These are phyloP conservation scores for Echinometra lucunter DNA, from an alignment of 53 echinoderm and acorn worm species.

Conservation along the genomic window DNA sequence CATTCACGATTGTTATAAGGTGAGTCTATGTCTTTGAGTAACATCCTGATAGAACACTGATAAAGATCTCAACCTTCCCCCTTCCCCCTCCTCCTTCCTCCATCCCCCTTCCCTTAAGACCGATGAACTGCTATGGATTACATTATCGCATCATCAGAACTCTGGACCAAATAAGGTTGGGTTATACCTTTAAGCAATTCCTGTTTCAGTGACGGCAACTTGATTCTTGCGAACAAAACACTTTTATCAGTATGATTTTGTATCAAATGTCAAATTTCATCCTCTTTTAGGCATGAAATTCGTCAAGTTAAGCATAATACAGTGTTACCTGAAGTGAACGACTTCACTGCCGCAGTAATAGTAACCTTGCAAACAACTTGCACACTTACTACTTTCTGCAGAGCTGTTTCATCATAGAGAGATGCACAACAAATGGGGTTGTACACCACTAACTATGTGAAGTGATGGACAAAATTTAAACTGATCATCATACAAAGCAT, in stretches of 20 bases:
- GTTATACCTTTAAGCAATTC: slow-evolving; percentile 24
- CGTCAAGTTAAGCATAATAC: neutral
- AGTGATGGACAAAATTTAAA: neutral
- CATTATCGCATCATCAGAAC: neutral
- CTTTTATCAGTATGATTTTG: neutral
- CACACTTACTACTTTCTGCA: neutral
- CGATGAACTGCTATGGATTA: neutral
- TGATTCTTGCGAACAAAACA: neutral
- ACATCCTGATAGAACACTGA: slow-evolving; percentile 23
- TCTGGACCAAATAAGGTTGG: slow-evolving; percentile 12
- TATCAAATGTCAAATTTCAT: slow-evolving; percentile 34
- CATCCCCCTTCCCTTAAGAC: neutral
- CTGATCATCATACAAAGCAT: neutral
- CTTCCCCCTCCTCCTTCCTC: neutral
- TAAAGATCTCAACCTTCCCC: slow-evolving; percentile 33
- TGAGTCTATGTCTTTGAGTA: slow-evolving; percentile 23
- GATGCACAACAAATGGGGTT: neutral
- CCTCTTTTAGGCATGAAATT: slow-evolving; percentile 6
- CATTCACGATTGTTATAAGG: neutral
- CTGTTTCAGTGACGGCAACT: slow-evolving; percentile 15
- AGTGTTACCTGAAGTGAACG: neutral
- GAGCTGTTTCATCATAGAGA: neutral
- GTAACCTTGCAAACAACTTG: neutral
- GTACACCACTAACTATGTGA: neutral
- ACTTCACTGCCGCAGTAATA: neutral